A percentile compares a stretch with the other conserved stretches of the same genome.
phyloP scores from a whole-genome alignment of 2,113 vertebrate species.

The Raja brachyura region DNA sequence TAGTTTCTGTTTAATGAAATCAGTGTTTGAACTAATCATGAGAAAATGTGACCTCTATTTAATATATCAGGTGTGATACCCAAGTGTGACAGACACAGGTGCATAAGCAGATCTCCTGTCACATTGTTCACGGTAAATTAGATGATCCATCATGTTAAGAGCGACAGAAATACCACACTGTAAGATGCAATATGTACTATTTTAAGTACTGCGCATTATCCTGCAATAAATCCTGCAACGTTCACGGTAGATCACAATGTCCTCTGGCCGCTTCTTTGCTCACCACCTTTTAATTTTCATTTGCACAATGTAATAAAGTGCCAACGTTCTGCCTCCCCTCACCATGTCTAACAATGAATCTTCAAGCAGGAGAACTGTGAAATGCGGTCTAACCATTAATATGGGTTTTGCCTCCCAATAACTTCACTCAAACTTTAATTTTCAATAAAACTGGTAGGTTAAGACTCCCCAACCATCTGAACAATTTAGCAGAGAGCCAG shows the following conservation, averaged over 20 bases:
- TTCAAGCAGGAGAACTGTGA: neutral
- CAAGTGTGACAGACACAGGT: neutral
- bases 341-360: neutral
- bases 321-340: neutral
- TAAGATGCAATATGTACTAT: constrained; percentile 15
- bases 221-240: neutral
- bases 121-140: neutral
- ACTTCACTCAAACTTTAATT: neutral
- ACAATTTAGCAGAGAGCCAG: neutral
- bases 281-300: neutral
- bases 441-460: neutral
- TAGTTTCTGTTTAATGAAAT: neutral
- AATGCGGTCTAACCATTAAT: neutral
- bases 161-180: neutral
- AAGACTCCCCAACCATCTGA: neutral
- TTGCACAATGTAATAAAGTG: neutral
- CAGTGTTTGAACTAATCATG: neutral
- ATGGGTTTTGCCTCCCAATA: neutral
- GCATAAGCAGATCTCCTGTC: neutral
- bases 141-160: constrained; percentile 21
- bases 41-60: constrained; percentile 21
- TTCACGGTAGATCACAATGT: neutral
- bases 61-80: neutral
- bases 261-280: neutral
- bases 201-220: neutral